Percentiles rank a stretch among this genome's conserved stretches.
Conservation (phyloP, 2,888 invertebrate genomes). For the Napeogenes sylphis region DNA sequence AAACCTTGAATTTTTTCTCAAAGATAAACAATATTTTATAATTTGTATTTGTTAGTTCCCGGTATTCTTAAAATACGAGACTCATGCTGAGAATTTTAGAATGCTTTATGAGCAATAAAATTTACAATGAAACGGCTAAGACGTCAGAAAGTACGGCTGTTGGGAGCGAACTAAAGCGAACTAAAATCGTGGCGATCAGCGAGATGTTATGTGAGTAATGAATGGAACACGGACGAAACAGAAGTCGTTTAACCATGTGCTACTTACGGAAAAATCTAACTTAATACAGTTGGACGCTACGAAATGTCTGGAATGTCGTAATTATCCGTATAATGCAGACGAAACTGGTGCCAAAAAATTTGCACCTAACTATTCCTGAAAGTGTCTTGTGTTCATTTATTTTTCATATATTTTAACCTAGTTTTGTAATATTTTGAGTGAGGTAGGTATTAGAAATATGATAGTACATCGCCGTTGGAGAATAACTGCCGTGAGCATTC, state of each 20-base stretch:
- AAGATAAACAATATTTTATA: constrained; percentile 24
- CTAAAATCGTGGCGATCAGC: constrained; percentile 39
- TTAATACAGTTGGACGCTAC: too few relatives aligned
- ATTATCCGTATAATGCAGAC: constrained; percentile 16
- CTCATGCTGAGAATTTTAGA: constrained; percentile 40
- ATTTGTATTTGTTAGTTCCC: constrained; percentile 23
- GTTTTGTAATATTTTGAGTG: neutral
- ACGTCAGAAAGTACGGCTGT: constrained; percentile 52
- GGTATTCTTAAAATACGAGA: constrained; percentile 28
- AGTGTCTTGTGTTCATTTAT: constrained; percentile 5
- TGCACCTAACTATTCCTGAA: constrained; percentile 14
- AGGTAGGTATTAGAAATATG: neutral
- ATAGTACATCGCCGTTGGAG: neutral
- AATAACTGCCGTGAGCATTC: constrained; percentile 20
- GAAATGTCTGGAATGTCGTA: constrained; percentile 13
- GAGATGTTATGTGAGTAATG: constrained; percentile 8
- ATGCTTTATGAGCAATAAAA: constrained; percentile 63
- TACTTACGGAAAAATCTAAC: too few relatives aligned
- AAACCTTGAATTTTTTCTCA: constrained; percentile 11
- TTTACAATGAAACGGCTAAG: constrained; percentile 46
- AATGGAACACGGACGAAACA: constrained; percentile 4
- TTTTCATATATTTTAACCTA: neutral
- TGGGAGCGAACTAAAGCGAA: constrained; percentile 37
- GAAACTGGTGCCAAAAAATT: constrained; percentile 22
- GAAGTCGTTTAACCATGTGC: neutral